Conservation (phyloP, 2,797 vertebrate species). For the Lindbergichthys nudifrons region DNA sequence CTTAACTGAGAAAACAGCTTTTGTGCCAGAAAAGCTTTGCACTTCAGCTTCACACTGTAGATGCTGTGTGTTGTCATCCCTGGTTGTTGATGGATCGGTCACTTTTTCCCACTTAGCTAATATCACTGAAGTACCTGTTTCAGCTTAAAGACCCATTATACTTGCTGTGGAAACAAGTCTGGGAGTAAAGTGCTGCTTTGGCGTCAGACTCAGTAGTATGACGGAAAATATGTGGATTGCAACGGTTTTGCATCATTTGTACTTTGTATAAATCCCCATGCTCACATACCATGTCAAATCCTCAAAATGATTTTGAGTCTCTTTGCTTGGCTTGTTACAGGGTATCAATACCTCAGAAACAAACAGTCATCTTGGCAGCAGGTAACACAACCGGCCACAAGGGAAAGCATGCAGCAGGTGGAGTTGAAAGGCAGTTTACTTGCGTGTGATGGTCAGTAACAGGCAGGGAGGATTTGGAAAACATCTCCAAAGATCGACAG, state of each 20-base stretch:
- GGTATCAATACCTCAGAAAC: slow-evolving; percentile 34
- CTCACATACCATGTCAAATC: slow-evolving; percentile 4
- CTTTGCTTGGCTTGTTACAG: slow-evolving; percentile 4
- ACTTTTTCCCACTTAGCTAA: slow-evolving; percentile 39
- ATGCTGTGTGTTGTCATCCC: slow-evolving; percentile 34
- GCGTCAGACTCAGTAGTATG: background rate
- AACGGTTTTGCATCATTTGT: slow-evolving; percentile 1
- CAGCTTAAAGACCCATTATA: slow-evolving; percentile 10
- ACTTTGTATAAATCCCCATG: background rate
- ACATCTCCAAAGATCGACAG: slow-evolving; percentile 8
- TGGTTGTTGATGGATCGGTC: slow-evolving; percentile 36
- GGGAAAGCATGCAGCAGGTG: slow-evolving; percentile 3
- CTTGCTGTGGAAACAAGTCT: slow-evolving; percentile 27
- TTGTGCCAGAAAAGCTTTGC: slow-evolving; percentile 40
- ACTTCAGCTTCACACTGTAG: slow-evolving; percentile 23
- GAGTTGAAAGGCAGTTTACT: slow-evolving; percentile 37
- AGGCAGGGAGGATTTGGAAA: slow-evolving; percentile 6
- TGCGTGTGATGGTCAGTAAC: slow-evolving; percentile 24
- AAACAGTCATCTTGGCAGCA: slow-evolving; percentile 30
- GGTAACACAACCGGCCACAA: slow-evolving; percentile 24
- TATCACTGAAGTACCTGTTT: slow-evolving; percentile 20
- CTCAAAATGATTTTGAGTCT: slow-evolving; percentile 19
- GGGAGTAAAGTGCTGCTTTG: slow-evolving; percentile 28
- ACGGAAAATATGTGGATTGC: slow-evolving; percentile 2
- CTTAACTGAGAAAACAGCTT: slow-evolving; percentile 47